These are phyloP conservation scores for Pseudomugil gertrudae DNA, from an alignment of 2,797 vertebrate genomes.

Conservation along the genomic window DNA sequence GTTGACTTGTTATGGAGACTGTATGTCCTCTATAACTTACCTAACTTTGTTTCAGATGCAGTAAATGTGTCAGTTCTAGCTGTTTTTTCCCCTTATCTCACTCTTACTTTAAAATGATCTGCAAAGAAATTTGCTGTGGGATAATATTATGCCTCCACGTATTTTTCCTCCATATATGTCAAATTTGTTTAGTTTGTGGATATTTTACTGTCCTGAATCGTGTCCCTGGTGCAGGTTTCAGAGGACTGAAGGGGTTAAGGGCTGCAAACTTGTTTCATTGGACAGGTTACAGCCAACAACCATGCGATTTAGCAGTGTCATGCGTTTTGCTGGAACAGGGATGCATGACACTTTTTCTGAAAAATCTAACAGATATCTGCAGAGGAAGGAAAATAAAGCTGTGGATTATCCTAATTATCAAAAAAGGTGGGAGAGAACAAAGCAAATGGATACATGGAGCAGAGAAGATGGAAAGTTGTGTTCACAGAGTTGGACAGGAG, in stretches of 20 bases:
- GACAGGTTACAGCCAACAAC: not conserved
- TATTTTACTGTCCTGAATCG: not conserved
- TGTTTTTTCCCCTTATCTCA: not conserved
- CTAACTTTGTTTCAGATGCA: not conserved
- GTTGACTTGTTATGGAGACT: not conserved
- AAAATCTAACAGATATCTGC: constrained; percentile 3
- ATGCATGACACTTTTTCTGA: not conserved
- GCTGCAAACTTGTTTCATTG: not conserved
- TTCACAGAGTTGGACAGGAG: constrained; percentile 48
- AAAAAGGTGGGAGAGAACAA: too few relatives aligned
- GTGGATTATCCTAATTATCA: constrained; percentile 12
- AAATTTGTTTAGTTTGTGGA: not conserved
- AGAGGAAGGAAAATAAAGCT: not conserved
- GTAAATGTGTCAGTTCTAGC: not conserved
- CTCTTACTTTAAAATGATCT: not conserved
- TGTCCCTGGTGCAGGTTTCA: not conserved
- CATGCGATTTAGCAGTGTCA: not conserved
- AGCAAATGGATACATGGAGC: constrained; percentile 30
- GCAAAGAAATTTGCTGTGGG: not conserved
- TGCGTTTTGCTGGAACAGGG: not conserved
- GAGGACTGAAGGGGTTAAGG: not conserved
- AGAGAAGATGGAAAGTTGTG: constrained; percentile 53
- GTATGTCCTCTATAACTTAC: not conserved
- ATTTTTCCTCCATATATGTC: not conserved
- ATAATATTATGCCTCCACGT: not conserved